Evolutionary conservation across 2,888 invertebrate species (phyloP), one percentile per base, ranked within the genome.

Genomic region (Acleris laterana): DNA sequence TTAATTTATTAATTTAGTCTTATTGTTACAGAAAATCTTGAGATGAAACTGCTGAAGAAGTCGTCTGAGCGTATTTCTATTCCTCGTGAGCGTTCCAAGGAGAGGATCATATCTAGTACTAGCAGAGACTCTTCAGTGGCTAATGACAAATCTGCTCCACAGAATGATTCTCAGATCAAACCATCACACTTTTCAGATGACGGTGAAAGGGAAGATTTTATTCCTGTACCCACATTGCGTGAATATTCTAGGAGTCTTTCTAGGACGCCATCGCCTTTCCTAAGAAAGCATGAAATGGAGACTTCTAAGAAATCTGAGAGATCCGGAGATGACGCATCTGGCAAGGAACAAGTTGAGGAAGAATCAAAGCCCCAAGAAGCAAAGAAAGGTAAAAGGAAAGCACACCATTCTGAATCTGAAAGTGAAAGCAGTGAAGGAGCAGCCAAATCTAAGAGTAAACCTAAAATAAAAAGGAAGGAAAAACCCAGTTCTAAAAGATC

Each of bases 241-340:
- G 90, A 95, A 80, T 96, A 95, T 82, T 96, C 96, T 22, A 94
- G 94, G 82, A 97, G 97, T 78, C 93, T 97, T 51, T 97, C 97
- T n/a, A 94, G 97, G 70, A 97, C 97, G 0, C 97, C 97, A 16
- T 97, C 97, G 17, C 97, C 97, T 51, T 97, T 97, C 86, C 95
- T 97, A 69, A 96, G 96, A 76, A 94, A 94, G 73, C 93, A 94
- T 71, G 95, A 95, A 82, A 93, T 94, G 56, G 94, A 90, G 68
- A 82, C 76, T 58, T 80, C 80, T 76, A 87, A 94, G 83, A 92
- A 89, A 75, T 77, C 87, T 1, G 84, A 92, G 62, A 83, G 87
- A 71, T 90, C 90, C n/a, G 87, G 82, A 17, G 87, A 91, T 73
- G 84, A 94, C 75, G 82, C 87, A 68, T 81, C 93, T 71, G 77